These are phyloP conservation scores for Neodontobutis hainanensis DNA, from an alignment of 2,113 vertebrate genomes.

Conservation along the genomic window DNA sequence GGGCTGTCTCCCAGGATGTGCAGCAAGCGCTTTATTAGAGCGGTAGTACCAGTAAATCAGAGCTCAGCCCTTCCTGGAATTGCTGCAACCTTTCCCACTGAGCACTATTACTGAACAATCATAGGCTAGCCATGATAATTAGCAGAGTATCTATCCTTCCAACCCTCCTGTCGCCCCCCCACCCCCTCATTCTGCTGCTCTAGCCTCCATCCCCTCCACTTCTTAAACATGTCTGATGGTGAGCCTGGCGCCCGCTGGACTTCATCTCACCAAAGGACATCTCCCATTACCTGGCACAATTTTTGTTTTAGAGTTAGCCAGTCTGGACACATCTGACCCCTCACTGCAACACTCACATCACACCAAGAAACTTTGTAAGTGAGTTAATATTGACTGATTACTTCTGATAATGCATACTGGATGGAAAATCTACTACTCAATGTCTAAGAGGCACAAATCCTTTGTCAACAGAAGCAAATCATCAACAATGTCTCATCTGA, in stretches of 20 bases:
- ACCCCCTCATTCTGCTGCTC: constrained; percentile 46
- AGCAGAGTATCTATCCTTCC: constrained; percentile 81
- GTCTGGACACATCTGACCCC: neutral
- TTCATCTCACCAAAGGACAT: constrained; percentile 33
- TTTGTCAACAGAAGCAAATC: neutral
- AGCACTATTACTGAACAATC: constrained; percentile 87
- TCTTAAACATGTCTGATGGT: constrained; percentile 56
- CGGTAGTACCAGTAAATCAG: constrained; percentile 86
- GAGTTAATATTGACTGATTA: neutral
- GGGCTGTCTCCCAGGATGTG: constrained; percentile 78
- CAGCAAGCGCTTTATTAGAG: constrained; percentile 83
- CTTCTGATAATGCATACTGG: constrained; percentile 1
- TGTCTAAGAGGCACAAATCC: neutral
- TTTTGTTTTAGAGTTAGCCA: constrained; percentile 9
- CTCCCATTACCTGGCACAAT: constrained; percentile 38
- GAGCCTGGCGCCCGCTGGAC: constrained; percentile 34
- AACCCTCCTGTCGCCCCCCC: constrained; percentile 54
- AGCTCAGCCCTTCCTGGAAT: constrained; percentile 85
- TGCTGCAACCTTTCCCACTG: constrained; percentile 86
- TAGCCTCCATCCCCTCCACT: constrained; percentile 48
- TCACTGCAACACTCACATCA: neutral
- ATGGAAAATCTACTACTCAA: neutral
- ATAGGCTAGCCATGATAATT: constrained; percentile 86
- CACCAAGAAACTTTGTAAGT: neutral
- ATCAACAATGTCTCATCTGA: constrained; percentile 30